Evolutionary conservation across 2,888 invertebrate species (phyloP).

Genomic region (Drosophila ezoana): DNA sequence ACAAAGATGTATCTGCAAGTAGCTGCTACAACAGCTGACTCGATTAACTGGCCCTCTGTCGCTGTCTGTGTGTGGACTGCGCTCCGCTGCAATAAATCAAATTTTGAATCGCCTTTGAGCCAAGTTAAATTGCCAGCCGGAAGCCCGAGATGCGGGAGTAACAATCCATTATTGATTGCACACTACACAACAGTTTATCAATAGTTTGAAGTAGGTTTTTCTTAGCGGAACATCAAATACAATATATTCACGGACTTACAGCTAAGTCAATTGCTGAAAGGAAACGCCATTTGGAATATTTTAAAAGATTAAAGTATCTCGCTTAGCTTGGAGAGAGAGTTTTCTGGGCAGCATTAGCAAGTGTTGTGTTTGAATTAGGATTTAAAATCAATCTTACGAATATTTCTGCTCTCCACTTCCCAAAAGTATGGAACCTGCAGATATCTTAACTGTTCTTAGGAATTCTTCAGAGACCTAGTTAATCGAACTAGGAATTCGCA

Average conservation of each 20-base stretch:
- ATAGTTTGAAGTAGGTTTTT: conserved; percentile 44
- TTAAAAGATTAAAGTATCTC: neutral
- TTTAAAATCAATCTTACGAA: too few relatives aligned
- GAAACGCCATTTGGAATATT: neutral
- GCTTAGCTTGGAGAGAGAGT: neutral
- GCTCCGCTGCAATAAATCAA: conserved; percentile 70
- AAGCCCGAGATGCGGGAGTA: conserved; percentile 50
- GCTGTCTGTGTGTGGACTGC: conserved; percentile 7
- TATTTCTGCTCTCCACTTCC: too few relatives aligned
- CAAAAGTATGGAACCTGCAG: too few relatives aligned
- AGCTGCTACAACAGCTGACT: conserved; percentile 49
- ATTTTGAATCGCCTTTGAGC: conserved; percentile 75
- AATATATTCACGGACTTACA: conserved; percentile 9
- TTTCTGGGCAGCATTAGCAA: too few relatives aligned
- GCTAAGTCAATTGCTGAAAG: conserved; percentile 2
- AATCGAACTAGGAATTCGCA: too few relatives aligned
- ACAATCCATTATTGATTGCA: conserved; percentile 42
- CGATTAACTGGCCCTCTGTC: conserved; percentile 32
- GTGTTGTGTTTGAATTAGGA: too few relatives aligned
- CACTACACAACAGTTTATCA: conserved; percentile 41
- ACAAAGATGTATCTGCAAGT: conserved; percentile 15
- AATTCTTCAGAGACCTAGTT: too few relatives aligned
- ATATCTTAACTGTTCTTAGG: too few relatives aligned
- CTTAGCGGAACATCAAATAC: conserved; percentile 3
- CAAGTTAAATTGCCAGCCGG: conserved; percentile 76